Conservation (phyloP, 2,113 vertebrate genomes). For the Nycticryphes semicollaris region DNA sequence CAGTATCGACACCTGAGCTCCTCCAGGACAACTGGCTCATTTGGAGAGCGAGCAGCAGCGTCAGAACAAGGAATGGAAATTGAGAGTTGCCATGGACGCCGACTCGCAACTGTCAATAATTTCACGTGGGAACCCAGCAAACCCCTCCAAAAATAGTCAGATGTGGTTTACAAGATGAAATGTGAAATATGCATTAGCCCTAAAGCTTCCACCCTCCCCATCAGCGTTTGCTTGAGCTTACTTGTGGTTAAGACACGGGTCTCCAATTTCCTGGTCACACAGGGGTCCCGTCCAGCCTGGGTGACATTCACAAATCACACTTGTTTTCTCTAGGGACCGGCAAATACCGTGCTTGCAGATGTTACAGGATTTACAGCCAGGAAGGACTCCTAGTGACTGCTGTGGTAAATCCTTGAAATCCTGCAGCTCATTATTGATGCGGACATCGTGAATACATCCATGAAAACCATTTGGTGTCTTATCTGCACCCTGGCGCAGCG, state of each 20-base stretch:
- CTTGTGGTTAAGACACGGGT: conserved; percentile 87
- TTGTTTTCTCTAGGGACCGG: conserved; percentile 85
- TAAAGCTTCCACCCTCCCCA: not conserved
- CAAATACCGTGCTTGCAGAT: conserved; percentile 92
- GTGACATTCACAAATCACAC: conserved; percentile 92
- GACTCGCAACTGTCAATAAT: not conserved
- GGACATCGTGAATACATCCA: conserved; percentile 92
- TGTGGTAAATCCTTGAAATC: conserved; percentile 84
- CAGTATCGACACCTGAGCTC: not conserved
- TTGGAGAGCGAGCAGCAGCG: not conserved
- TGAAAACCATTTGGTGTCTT: conserved; percentile 87
- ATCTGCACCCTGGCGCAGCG: conserved; percentile 85
- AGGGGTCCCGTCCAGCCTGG: conserved; percentile 84
- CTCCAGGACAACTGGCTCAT: not conserved
- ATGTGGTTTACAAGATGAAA: not conserved
- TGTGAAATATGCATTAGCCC: not conserved
- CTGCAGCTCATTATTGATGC: conserved; percentile 92
- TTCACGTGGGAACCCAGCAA: not conserved
- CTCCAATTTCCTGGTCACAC: conserved; percentile 84
- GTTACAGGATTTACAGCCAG: conserved; percentile 92
- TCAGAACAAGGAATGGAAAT: not conserved
- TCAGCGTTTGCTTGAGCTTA: conserved; percentile 48
- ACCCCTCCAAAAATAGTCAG: not conserved
- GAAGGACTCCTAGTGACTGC: conserved; percentile 82
- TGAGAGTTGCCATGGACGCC: not conserved